These are phyloP conservation scores for Physocephala rufipes DNA, from an alignment of 2,888 invertebrate genomes.

Conservation along the genomic window DNA sequence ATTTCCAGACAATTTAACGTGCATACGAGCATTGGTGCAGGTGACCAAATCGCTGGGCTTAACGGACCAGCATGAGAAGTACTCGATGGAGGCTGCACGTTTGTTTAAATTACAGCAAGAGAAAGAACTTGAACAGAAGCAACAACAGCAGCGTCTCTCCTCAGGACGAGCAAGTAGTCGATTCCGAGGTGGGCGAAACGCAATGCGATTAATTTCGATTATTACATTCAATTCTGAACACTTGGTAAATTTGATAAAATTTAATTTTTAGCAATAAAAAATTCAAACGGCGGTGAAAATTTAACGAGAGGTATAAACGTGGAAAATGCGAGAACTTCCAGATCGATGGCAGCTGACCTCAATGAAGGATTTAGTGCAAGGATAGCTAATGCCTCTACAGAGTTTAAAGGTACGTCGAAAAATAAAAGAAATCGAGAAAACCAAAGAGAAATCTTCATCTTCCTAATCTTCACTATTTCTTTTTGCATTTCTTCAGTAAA, in stretches of 20 bases:
- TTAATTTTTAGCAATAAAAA: constrained; percentile 45
- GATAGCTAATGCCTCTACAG: constrained; percentile 36
- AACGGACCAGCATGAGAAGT: constrained; percentile 83
- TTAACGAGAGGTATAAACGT: constrained; percentile 40
- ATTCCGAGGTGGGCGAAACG: constrained; percentile 45
- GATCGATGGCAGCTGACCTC: constrained; percentile 42
- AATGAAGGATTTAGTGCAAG: constrained; percentile 48
- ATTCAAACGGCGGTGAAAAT: constrained; percentile 48
- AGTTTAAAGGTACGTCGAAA: constrained; percentile 42
- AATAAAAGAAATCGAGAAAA: too few species aligned
- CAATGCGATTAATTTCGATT: too few species aligned
- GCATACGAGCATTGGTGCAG: constrained; percentile 74
- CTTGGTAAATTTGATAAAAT: too few species aligned
- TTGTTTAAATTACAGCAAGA: constrained; percentile 64
- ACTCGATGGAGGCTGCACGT: constrained; percentile 84
- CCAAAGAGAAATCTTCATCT: background rate
- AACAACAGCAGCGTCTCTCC: constrained; percentile 56
- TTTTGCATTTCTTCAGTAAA: constrained; percentile 43
- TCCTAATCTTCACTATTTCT: background rate
- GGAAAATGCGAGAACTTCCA: constrained; percentile 45
- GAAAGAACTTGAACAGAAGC: constrained; percentile 56
- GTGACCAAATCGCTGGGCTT: constrained; percentile 76
- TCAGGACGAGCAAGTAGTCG: constrained; percentile 54
- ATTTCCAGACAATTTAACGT: constrained; percentile 96
- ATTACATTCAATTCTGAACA: background rate